Evolutionary conservation across 1,140 invertebrate species (phyloP).

Genomic region (Hestina assimilis): DNA sequence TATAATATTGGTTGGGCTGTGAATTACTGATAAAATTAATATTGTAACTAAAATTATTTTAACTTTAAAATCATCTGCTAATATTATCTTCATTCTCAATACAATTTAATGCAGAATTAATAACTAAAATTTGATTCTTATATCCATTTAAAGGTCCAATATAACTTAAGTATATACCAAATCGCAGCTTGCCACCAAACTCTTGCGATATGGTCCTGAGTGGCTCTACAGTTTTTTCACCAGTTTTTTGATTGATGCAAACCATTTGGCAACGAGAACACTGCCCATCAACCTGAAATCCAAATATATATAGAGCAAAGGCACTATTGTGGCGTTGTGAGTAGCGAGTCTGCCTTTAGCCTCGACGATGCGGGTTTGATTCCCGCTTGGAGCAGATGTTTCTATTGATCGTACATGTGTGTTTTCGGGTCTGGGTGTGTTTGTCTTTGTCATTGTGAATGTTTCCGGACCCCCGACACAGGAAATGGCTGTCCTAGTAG

Average conservation of each 20-base stretch:
- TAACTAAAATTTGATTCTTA: constrained; percentile 40
- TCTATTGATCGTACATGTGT: too few species aligned
- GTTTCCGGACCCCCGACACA: too few species aligned
- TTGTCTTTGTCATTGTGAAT: too few species aligned
- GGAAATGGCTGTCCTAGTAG: too few species aligned
- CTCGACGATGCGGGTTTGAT: too few species aligned
- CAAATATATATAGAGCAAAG: too few species aligned
- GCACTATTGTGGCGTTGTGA: too few species aligned
- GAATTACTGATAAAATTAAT: background rate
- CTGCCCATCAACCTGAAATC: constrained; percentile 85
- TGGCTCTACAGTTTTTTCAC: constrained; percentile 89
- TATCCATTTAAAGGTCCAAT: constrained; percentile 49
- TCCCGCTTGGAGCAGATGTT: too few species aligned
- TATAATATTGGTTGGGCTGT: too few species aligned
- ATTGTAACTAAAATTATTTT: background rate
- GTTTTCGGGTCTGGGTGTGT: too few species aligned
- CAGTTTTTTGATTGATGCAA: constrained; percentile 92
- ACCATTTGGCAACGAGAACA: constrained; percentile 97
- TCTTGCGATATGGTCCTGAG: constrained; percentile 87
- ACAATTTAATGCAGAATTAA: constrained; percentile 41
- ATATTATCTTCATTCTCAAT: constrained; percentile 34
- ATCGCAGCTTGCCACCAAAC: constrained; percentile 86
- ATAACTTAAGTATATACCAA: constrained; percentile 86
- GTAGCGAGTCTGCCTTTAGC: too few species aligned
- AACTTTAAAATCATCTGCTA: constrained; percentile 29